Percentiles rank a stretch among this genome's conserved stretches.
phyloP scores from a whole-genome alignment of 2,888 invertebrate species.

The Andrena minutula region DNA sequence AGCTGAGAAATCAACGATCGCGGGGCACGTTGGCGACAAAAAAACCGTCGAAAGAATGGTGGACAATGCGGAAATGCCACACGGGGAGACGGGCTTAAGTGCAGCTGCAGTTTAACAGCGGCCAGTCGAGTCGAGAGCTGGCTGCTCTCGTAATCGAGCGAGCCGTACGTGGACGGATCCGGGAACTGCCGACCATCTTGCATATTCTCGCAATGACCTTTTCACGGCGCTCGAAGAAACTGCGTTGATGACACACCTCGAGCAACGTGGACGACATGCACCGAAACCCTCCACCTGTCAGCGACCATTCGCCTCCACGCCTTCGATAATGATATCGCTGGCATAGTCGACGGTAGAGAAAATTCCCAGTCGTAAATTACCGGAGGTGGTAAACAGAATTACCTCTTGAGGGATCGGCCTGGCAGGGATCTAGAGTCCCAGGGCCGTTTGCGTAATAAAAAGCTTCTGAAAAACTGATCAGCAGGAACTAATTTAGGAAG shows the following conservation, averaged over 20 bases:
- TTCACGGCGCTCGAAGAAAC: constrained; percentile 47
- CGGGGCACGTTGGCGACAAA: background rate
- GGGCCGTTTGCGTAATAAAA: too few species aligned
- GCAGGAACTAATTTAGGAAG: too few species aligned
- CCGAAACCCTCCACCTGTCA: constrained; percentile 2
- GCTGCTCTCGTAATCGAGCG: constrained; percentile 52
- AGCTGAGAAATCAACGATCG: constrained; percentile 56
- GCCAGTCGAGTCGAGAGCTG: constrained; percentile 15
- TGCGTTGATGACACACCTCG: constrained; percentile 43
- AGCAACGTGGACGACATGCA: background rate
- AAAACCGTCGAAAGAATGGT: constrained; percentile 32
- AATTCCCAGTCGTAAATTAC: too few species aligned
- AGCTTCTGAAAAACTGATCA: too few species aligned
- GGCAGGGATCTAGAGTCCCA: too few species aligned
- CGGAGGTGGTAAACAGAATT: too few species aligned
- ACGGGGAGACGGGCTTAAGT: constrained; percentile 42
- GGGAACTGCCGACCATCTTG: constrained; percentile 41
- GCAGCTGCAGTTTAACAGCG: constrained; percentile 50
- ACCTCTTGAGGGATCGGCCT: too few species aligned
- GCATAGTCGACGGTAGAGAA: too few species aligned
- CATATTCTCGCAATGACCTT: constrained; percentile 55
- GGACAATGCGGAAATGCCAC: constrained; percentile 64
- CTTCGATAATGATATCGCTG: too few species aligned
- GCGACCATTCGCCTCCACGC: background rate
- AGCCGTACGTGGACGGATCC: constrained; percentile 19